Evolutionary conservation across 2,113 vertebrate species (phyloP).

Genomic region (Todiramphus chloris): DNA sequence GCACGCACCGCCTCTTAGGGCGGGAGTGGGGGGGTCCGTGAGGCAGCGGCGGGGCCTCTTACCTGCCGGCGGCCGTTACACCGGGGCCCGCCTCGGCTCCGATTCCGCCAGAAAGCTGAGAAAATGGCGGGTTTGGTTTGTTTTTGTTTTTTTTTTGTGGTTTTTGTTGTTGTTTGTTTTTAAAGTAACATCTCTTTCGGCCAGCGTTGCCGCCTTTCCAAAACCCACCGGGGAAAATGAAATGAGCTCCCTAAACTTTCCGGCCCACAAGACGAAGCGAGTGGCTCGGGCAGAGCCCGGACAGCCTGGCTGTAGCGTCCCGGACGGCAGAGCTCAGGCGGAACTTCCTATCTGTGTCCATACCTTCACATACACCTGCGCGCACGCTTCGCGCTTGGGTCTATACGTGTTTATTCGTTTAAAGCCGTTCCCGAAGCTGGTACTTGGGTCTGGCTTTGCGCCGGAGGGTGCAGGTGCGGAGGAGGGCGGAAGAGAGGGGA

Average conservation of each 20-base stretch:
- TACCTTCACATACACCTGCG: not conserved
- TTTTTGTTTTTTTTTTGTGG: not conserved
- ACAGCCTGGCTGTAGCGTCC: not conserved
- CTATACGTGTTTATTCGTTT: too few species aligned
- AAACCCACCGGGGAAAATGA: not conserved
- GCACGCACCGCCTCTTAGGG: too few species aligned
- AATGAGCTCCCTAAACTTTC: not conserved
- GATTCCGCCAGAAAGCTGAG: too few species aligned
- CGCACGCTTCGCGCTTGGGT: not conserved
- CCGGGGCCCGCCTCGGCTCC: accelerated
- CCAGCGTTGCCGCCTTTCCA: not conserved
- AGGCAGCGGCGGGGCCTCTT: not conserved
- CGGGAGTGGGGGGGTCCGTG: not conserved
- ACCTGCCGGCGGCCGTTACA: accelerated
- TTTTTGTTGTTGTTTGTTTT: not conserved
- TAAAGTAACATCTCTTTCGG: not conserved
- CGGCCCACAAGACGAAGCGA: not conserved
- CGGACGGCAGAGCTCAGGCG: not conserved
- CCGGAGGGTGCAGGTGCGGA: not conserved
- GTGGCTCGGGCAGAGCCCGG: not conserved
- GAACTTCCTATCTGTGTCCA: not conserved
- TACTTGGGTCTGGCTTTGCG: too few species aligned
- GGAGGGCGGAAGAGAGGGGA: not conserved
- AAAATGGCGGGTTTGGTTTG: not conserved
- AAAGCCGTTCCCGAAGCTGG: not conserved